Percentiles rank a stretch among this genome's conserved stretches.
phyloP scores from a whole-genome alignment of 2,797 vertebrate genomes.

The Enteromius thamalakanensis region DNA sequence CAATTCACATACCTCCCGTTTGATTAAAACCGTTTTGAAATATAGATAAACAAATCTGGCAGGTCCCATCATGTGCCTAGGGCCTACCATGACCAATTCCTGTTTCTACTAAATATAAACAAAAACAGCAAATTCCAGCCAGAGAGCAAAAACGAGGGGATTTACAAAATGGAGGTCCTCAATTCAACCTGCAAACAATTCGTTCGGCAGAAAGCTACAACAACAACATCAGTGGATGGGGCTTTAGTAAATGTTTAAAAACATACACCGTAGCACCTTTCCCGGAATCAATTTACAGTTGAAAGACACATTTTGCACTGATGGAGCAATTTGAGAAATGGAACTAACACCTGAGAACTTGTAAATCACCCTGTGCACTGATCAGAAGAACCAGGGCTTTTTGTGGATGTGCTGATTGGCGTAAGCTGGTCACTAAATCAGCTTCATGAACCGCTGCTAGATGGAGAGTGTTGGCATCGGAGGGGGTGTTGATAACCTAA shows the following conservation, averaged over 20 bases:
- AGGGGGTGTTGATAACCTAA: slow-evolving; percentile 46
- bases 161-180: slow-evolving; percentile 52
- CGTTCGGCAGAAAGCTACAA: slow-evolving; percentile 58
- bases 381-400: slow-evolving; percentile 42
- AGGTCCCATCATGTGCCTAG: slow-evolving; percentile 58
- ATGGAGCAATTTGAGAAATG: slow-evolving; percentile 57
- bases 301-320: slow-evolving; percentile 56
- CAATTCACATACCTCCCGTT: slow-evolving; percentile 63
- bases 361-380: slow-evolving; percentile 45
- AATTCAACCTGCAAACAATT: slow-evolving; percentile 63
- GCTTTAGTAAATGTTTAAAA: slow-evolving; percentile 58
- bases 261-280: slow-evolving; percentile 47
- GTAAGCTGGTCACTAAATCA: slow-evolving; percentile 56
- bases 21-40: slow-evolving; percentile 66
- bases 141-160: slow-evolving; percentile 42
- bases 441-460: slow-evolving; percentile 11
- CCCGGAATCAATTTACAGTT: slow-evolving; percentile 56
- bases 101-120: slow-evolving; percentile 58
- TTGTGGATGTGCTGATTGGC: slow-evolving; percentile 38
- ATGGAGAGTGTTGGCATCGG: slow-evolving; percentile 35
- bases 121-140: slow-evolving; percentile 61
- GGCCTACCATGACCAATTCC: slow-evolving; percentile 63
- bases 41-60: slow-evolving; percentile 60
- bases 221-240: slow-evolving; percentile 58
- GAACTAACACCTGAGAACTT: slow-evolving; percentile 47